Percentiles rank a stretch among this genome's conserved stretches.
Conservation (phyloP, 2,888 invertebrate species). For the Protonemura montana region DNA sequence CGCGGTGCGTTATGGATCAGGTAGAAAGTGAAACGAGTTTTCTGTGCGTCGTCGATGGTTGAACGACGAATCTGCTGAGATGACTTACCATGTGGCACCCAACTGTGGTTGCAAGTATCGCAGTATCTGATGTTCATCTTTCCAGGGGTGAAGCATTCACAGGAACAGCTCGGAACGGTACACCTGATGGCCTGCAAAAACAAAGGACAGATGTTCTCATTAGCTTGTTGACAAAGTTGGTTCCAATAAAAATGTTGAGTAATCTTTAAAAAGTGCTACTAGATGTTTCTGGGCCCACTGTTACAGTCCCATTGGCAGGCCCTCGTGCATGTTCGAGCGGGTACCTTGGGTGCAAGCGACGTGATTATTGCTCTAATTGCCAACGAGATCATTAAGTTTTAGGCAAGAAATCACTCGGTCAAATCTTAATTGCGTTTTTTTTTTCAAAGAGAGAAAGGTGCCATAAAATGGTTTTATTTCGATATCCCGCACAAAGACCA, state of each 20-base stretch:
- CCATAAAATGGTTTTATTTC: background rate
- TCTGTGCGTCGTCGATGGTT: background rate
- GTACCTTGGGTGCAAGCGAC: background rate
- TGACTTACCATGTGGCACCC: conserved; percentile 77
- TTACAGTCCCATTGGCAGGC: background rate
- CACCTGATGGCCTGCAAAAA: conserved; percentile 70
- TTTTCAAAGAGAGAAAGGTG: background rate
- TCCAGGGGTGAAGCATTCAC: conserved; percentile 75
- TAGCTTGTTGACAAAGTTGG: no score
- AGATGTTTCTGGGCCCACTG: background rate
- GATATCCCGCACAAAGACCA: background rate
- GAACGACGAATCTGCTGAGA: background rate
- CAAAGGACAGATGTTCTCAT: conserved; percentile 45
- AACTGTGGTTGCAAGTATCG: conserved; percentile 75
- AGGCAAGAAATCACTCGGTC: background rate
- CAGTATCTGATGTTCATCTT: conserved; percentile 72
- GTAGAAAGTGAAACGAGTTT: no score
- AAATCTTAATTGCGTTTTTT: background rate
- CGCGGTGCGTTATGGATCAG: background rate
- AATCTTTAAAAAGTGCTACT: background rate
- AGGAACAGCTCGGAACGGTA: conserved; percentile 70
- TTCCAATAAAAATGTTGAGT: no score
- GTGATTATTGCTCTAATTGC: conserved; percentile 1
- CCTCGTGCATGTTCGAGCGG: background rate
- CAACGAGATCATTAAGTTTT: conserved; percentile 26